Conservation (phyloP, 2,113 vertebrate genomes). For the Gnathochromis pfefferi region DNA sequence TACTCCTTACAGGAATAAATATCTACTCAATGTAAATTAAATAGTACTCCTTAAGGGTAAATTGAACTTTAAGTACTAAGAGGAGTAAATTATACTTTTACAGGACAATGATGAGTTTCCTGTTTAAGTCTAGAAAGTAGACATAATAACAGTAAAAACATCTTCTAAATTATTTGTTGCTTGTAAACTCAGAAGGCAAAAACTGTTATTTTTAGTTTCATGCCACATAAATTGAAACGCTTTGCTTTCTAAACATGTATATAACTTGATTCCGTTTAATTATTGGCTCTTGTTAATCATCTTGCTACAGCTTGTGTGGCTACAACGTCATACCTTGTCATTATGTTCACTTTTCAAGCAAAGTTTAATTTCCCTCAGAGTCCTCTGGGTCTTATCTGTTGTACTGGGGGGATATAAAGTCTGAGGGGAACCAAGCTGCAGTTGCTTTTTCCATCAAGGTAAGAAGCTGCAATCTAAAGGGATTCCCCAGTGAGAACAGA, state of each 20-base stretch:
- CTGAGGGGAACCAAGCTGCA: neutral
- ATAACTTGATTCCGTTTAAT: neutral
- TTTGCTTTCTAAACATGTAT: neutral
- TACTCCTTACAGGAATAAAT: neutral
- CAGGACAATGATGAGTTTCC: neutral
- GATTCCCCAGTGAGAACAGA: conserved; percentile 63
- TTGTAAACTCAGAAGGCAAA: neutral
- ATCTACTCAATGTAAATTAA: neutral
- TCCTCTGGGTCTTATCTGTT: conserved; percentile 1
- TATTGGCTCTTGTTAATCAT: neutral
- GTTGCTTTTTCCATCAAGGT: conserved; percentile 50
- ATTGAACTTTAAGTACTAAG: neutral
- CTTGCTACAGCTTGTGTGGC: neutral
- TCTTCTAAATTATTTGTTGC: neutral
- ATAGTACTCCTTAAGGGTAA: neutral
- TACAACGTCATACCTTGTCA: neutral
- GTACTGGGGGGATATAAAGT: neutral
- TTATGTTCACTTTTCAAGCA: neutral
- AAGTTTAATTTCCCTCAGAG: neutral
- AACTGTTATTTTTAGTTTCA: neutral
- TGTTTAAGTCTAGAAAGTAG: neutral
- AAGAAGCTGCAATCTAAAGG: conserved; percentile 49
- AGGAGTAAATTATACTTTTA: neutral
- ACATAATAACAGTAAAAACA: neutral
- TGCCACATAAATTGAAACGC: neutral